These are phyloP conservation scores for Conomelus anceps DNA, from an alignment of 2,888 invertebrate species.

Conservation along the genomic window DNA sequence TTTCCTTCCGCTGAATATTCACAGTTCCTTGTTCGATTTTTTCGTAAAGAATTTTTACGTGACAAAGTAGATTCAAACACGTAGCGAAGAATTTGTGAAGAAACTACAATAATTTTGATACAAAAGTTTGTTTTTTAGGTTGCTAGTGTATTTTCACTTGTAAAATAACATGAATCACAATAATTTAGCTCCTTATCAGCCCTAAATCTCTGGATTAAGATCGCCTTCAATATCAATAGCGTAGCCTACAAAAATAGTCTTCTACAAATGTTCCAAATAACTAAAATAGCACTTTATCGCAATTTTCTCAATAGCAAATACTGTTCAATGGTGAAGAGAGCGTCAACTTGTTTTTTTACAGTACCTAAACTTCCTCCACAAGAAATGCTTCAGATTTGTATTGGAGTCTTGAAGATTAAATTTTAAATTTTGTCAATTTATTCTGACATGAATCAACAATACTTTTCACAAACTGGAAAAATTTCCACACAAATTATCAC, in stretches of 20 bases:
- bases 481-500: too few species aligned
- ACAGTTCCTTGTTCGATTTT: background rate
- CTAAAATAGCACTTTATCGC: too few species aligned
- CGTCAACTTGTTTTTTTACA: too few species aligned
- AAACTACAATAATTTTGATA: background rate
- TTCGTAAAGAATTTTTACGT: background rate
- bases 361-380: too few species aligned
- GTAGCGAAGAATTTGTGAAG: background rate
- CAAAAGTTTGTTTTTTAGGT: background rate
- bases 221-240: background rate
- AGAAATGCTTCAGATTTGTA: too few species aligned
- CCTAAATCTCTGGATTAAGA: background rate
- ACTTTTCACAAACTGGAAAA: too few species aligned
- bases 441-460: too few species aligned
- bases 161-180: background rate
- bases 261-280: background rate
- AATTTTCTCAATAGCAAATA: background rate
- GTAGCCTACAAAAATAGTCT: too few species aligned
- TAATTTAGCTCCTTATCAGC: background rate
- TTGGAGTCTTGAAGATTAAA: too few species aligned
- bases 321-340: background rate
- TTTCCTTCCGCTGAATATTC: background rate
- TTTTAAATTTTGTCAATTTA: too few species aligned
- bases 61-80: background rate
- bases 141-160: background rate